Evolutionary conservation across 2,797 vertebrate species (phyloP).

Genomic region (Gallinago solitaria): DNA sequence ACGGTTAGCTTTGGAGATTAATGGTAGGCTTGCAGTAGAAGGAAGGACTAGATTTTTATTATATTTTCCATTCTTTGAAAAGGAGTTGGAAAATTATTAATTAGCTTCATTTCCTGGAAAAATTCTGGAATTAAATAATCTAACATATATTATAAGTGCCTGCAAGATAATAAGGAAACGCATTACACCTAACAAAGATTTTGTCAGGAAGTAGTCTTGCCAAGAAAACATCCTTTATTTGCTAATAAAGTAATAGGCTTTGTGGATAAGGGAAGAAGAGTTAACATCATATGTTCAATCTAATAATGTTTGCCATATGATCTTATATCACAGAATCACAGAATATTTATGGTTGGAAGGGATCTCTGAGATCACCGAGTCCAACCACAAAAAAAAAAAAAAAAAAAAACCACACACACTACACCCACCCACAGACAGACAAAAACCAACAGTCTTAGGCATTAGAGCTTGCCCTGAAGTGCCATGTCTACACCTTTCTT

Average conservation of each 20-base stretch:
- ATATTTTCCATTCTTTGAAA: not conserved
- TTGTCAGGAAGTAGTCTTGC: constrained; percentile 37
- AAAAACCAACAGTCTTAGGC: too few relatives aligned
- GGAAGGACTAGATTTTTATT: not conserved
- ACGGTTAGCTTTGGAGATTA: not conserved
- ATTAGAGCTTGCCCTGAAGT: too few relatives aligned
- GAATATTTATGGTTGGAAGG: too few relatives aligned
- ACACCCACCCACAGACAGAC: too few relatives aligned
- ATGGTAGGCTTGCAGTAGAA: not conserved
- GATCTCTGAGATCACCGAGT: too few relatives aligned
- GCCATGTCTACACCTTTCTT: too few relatives aligned
- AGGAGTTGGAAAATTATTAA: not conserved
- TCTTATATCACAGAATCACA: not conserved
- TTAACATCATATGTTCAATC: not conserved
- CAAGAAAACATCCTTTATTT: constrained; percentile 6
- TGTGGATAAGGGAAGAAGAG: not conserved
- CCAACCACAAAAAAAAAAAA: too few relatives aligned
- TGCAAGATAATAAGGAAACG: constrained; percentile 37
- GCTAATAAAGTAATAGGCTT: not conserved
- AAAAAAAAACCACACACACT: too few relatives aligned
- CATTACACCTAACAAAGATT: constrained; percentile 15
- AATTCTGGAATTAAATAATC: constrained; percentile 17
- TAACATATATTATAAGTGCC: not conserved
- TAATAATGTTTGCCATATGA: not conserved
- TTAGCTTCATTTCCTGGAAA: constrained; percentile 11